phyloP scores from a whole-genome alignment of 2,888 invertebrate genomes.

The Aelia acuminata region DNA sequence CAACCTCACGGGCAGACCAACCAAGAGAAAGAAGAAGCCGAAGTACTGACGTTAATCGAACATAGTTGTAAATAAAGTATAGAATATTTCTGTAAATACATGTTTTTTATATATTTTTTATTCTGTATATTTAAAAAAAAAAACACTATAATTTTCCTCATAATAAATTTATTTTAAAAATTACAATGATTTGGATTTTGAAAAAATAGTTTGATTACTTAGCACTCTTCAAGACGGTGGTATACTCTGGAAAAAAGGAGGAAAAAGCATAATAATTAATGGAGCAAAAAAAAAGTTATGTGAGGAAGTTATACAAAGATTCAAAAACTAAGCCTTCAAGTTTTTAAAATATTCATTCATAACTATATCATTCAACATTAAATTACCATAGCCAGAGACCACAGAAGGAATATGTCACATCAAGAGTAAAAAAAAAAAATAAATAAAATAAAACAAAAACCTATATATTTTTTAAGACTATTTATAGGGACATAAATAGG shows the following conservation, averaged over 20 bases:
- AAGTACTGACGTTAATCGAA: not conserved
- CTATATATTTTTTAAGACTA: no score
- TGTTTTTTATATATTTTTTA: not conserved
- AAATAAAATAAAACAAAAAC: no score
- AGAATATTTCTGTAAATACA: constrained; percentile 24
- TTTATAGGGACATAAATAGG: no score
- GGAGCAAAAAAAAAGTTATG: not conserved
- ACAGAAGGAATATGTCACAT: no score
- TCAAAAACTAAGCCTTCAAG: not conserved
- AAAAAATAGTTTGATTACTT: constrained; percentile 25
- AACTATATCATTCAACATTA: no score
- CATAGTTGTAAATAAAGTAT: constrained; percentile 11
- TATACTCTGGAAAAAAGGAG: constrained; percentile 12
- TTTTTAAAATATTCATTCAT: no score
- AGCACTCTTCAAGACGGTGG: constrained; percentile 4
- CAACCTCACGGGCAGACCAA: not conserved
- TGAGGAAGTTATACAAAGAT: not conserved
- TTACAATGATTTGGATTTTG: constrained; percentile 4
- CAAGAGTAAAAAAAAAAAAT: no score
- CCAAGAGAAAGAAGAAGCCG: constrained; percentile 19
- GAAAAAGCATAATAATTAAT: not conserved
- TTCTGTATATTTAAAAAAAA: not conserved
- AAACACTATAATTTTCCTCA: not conserved
- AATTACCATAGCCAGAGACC: no score
- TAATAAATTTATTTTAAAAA: constrained; percentile 40